These are phyloP conservation scores for Prietella phreatophila DNA, from an alignment of 2,113 vertebrate species.

Conservation along the genomic window DNA sequence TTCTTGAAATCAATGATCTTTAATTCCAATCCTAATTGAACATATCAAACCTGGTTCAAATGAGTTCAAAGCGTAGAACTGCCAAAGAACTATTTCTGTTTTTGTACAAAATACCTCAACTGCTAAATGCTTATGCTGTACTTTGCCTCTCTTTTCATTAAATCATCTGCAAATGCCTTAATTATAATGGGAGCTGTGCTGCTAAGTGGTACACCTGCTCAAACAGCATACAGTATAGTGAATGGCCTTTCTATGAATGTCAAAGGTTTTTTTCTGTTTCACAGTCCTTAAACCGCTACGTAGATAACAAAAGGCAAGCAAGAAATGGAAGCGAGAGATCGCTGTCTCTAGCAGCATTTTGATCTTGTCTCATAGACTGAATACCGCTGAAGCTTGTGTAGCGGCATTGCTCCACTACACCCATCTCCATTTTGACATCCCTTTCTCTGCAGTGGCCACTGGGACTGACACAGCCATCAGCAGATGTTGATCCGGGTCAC, in stretches of 20 bases:
- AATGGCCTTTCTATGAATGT: not conserved
- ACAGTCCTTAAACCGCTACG: not conserved
- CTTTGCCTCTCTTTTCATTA: not conserved
- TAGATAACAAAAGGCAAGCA: conserved; percentile 22
- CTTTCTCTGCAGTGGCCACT: conserved; percentile 7
- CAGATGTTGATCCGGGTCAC: conserved; percentile 40
- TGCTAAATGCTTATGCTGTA: not conserved
- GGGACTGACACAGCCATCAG: conserved; percentile 39
- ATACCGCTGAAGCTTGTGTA: conserved; percentile 8
- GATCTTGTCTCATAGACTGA: conserved; percentile 35
- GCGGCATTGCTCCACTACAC: conserved; percentile 33
- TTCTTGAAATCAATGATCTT: conserved; percentile 4
- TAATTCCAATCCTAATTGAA: not conserved
- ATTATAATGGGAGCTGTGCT: not conserved
- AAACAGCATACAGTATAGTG: not conserved
- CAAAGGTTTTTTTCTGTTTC: not conserved
- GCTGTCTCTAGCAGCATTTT: conserved; percentile 6
- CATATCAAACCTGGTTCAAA: not conserved
- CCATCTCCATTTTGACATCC: conserved; percentile 13
- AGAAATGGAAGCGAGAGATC: conserved; percentile 9
- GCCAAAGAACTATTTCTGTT: not conserved
- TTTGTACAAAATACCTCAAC: not conserved
- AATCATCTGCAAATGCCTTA: not conserved
- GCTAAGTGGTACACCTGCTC: not conserved
- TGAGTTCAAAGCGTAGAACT: not conserved